phyloP scores from a whole-genome alignment of 2,888 invertebrate species.

The Tenthredo mesomela region DNA sequence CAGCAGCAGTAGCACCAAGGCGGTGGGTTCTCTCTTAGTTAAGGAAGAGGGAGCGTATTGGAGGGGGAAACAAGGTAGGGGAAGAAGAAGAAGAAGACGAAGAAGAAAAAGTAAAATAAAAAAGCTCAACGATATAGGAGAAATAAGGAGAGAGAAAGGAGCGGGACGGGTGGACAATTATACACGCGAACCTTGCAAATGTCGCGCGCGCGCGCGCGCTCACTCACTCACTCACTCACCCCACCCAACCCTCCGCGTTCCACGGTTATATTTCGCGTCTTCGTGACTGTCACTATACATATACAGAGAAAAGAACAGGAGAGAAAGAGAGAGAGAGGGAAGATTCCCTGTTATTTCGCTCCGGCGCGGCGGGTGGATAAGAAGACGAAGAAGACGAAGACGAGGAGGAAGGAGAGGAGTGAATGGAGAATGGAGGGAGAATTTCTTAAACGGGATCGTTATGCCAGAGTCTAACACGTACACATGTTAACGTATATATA shows the following conservation, averaged over 20 bases:
- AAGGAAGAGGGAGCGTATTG: conserved; percentile 21
- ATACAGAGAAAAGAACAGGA: background rate
- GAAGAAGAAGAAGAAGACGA: conserved; percentile 47
- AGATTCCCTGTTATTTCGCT: conserved; percentile 33
- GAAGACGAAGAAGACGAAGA: conserved; percentile 56
- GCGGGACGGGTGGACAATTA: conserved; percentile 56
- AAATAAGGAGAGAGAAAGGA: conserved; percentile 58
- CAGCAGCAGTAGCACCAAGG: too few relatives aligned
- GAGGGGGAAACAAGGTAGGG: conserved; percentile 19
- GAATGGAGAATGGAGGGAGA: conserved; percentile 61
- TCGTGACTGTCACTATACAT: background rate
- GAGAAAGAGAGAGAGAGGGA: conserved; percentile 17
- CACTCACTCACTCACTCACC: conserved; percentile 38
- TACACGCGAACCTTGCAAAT: conserved; percentile 66
- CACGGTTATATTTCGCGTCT: background rate
- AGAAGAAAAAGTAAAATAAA: background rate
- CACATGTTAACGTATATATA: background rate
- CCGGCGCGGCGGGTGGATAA: conserved; percentile 56
- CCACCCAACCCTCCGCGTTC: background rate
- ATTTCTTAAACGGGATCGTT: conserved; percentile 76
- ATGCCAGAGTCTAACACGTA: conserved; percentile 66
- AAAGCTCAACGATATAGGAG: conserved; percentile 45
- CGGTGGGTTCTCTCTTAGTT: background rate
- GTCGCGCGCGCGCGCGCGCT: conserved; percentile 77
- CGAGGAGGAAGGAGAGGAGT: conserved; percentile 58